Conservation (phyloP, 2,888 invertebrate species). For the Halocaridina rubra region DNA sequence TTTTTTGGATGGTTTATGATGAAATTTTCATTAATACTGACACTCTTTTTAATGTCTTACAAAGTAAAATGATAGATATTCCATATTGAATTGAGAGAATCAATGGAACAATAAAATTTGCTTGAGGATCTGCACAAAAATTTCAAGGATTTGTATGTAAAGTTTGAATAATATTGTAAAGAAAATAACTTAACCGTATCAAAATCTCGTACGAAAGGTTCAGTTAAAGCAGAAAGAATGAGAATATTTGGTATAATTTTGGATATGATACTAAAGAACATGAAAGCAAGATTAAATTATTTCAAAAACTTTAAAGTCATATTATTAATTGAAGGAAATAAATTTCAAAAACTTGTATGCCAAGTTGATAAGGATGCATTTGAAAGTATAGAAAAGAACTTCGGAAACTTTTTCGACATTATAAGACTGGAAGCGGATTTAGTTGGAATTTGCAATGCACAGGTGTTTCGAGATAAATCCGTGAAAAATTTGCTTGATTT, state of each 20-base stretch:
- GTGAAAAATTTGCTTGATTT: constrained; percentile 1
- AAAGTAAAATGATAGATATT: constrained; percentile 9
- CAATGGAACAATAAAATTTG: background rate
- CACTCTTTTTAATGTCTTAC: background rate
- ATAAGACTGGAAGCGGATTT: constrained; percentile 17
- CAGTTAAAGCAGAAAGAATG: background rate
- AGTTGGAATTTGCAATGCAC: constrained; percentile 20
- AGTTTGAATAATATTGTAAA: background rate
- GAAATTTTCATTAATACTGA: background rate
- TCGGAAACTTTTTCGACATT: background rate
- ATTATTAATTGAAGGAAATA: background rate
- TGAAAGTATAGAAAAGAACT: background rate
- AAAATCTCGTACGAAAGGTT: too few relatives aligned
- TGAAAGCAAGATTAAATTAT: background rate
- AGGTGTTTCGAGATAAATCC: background rate
- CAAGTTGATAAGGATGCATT: background rate
- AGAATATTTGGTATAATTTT: background rate
- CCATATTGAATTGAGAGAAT: background rate
- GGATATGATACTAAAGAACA: background rate
- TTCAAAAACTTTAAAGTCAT: background rate
- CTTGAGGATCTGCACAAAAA: constrained; percentile 4
- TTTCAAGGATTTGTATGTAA: background rate
- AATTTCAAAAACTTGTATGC: background rate
- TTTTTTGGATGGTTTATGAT: background rate
- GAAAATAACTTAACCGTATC: too few relatives aligned